phyloP scores from a whole-genome alignment of 1,140 invertebrate genomes.

The Leguminivora glycinivorella region DNA sequence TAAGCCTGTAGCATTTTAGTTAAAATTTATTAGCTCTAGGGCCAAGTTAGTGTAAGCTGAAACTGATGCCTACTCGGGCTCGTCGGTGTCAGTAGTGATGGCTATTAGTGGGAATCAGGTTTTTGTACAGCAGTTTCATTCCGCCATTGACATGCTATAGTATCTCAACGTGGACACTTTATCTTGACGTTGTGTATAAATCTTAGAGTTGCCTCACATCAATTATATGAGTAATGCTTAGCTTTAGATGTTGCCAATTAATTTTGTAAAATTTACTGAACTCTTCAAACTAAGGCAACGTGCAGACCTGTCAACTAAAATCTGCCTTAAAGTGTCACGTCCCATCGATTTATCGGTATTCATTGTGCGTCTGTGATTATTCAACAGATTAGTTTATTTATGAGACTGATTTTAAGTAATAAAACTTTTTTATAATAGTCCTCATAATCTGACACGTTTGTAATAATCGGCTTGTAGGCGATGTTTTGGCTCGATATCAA shows the following conservation, averaged over 20 bases:
- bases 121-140: not conserved
- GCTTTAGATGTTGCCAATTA: conserved; percentile 9
- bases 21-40: conserved; percentile 60
- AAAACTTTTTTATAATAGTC: conserved; percentile 44
- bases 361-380: conserved; percentile 25
- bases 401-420: conserved; percentile 78
- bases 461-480: conserved; percentile 45
- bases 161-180: not conserved
- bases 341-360: conserved; percentile 18
- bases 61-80: conserved; percentile 43
- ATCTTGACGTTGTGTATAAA: not conserved
- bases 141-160: conserved; percentile 8
- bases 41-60: conserved; percentile 45
- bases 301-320: not conserved
- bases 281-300: not conserved
- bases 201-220: not conserved
- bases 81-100: conserved; percentile 39
- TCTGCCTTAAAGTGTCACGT: conserved; percentile 12
- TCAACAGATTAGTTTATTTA: conserved; percentile 55
- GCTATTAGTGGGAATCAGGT: conserved; percentile 34
- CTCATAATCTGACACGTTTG: conserved; percentile 41
- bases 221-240: not conserved
- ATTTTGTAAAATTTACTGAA: not conserved
- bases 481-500: conserved; percentile 67
- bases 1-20: conserved; percentile 46